phyloP scores from a whole-genome alignment of 2,888 invertebrate genomes.

The Syrphus vitripennis region DNA sequence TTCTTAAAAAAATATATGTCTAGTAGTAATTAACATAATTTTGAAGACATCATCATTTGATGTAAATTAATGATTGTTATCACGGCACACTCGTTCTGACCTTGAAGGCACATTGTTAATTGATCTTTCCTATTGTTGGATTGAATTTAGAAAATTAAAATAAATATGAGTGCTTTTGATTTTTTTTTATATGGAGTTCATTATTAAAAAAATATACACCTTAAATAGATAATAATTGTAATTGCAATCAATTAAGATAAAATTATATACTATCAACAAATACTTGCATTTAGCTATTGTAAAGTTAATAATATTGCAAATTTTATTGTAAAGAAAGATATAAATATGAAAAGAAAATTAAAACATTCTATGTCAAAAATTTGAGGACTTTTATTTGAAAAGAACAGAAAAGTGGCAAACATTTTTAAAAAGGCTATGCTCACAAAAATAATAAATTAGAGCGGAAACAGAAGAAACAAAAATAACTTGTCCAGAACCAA shows the following conservation, averaged over 20 bases:
- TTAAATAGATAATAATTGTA: slow-evolving; percentile 9
- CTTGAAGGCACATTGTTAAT: slow-evolving; percentile 26
- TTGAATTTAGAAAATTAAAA: not conserved
- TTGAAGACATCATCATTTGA: not conserved
- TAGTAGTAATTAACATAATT: slow-evolving; percentile 15
- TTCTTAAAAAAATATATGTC: slow-evolving; percentile 6
- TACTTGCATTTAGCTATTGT: not conserved
- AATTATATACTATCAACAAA: not conserved
- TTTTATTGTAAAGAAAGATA: slow-evolving; percentile 27
- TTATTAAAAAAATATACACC: not conserved
- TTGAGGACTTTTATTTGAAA: not conserved
- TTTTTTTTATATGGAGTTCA: not conserved
- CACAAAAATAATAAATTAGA: not conserved
- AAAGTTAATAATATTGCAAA: not conserved
- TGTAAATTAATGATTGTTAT: not conserved
- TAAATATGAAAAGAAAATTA: not conserved
- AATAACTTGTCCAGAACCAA: too few relatives aligned
- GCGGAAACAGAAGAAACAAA: not conserved
- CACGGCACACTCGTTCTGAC: not conserved
- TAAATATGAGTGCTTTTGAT: not conserved
- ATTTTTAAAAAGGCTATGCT: too few relatives aligned
- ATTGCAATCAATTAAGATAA: slow-evolving; percentile 2
- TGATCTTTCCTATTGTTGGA: not conserved
- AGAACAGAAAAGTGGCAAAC: too few relatives aligned
- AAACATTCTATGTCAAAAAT: not conserved